These are phyloP conservation scores for Tortricodes alternella DNA, from an alignment of 2,888 invertebrate genomes.

Conservation along the genomic window DNA sequence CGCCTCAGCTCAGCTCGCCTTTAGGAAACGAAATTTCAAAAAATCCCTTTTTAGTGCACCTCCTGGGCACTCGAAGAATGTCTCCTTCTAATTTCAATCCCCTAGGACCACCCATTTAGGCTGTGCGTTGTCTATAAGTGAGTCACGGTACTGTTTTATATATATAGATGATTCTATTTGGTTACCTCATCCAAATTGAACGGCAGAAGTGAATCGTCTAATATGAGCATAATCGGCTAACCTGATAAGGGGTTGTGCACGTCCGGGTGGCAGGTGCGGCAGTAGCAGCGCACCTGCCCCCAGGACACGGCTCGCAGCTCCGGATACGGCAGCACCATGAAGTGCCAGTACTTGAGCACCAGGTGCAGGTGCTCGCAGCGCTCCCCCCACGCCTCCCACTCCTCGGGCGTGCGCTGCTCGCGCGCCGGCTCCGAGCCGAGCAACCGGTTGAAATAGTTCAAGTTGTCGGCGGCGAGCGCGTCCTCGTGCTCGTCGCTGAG, in stretches of 20 bases:
- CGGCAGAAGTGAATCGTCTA: too few species aligned
- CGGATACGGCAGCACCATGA: conserved; percentile 60
- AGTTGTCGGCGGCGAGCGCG: conserved; percentile 58
- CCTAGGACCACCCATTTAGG: too few species aligned
- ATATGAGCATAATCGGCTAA: conserved; percentile 34
- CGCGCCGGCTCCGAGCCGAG: conserved; percentile 57
- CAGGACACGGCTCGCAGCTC: conserved; percentile 64
- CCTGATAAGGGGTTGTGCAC: conserved; percentile 54
- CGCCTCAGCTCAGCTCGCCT: too few species aligned
- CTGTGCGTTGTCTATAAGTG: too few species aligned
- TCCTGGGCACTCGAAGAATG: too few species aligned
- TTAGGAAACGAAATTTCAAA: too few species aligned
- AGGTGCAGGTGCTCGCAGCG: conserved; percentile 66
- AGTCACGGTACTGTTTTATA: too few species aligned
- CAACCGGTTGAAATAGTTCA: conserved; percentile 62
- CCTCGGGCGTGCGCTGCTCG: conserved; percentile 53
- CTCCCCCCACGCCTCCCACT: conserved; percentile 61
- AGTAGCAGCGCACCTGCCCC: conserved; percentile 68
- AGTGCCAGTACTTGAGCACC: conserved; percentile 70
- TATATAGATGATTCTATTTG: too few species aligned
- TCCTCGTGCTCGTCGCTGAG: conserved; percentile 69
- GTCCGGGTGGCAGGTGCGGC: conserved; percentile 61
- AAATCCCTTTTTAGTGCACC: too few species aligned
- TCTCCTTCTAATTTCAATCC: too few species aligned
- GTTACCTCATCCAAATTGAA: too few species aligned